Percentiles rank a stretch among this genome's conserved stretches.
phyloP scores from a whole-genome alignment of 2,113 vertebrate genomes.

The Zosterops hypoxanthus region DNA sequence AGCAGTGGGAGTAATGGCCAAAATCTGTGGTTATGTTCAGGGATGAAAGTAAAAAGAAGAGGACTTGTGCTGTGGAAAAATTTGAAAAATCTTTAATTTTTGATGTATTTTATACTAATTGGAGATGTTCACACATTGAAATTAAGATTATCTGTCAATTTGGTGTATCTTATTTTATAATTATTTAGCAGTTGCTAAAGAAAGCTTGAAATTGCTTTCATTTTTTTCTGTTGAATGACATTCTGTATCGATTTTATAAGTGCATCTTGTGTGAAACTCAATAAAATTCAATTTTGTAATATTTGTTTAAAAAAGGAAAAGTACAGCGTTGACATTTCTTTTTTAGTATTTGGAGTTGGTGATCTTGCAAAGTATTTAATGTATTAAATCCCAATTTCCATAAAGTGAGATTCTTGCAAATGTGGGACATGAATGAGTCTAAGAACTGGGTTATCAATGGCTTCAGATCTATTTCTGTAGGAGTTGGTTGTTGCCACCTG shows the following conservation, averaged over 20 bases:
- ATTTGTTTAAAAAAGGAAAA: conserved; percentile 78
- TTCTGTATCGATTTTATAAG: conserved; percentile 86
- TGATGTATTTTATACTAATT: conserved; percentile 59
- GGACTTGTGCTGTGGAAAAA: conserved; percentile 19
- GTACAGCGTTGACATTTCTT: conserved; percentile 56
- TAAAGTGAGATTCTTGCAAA: not conserved
- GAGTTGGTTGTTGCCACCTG: not conserved
- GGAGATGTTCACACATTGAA: conserved; percentile 52
- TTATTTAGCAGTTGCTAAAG: conserved; percentile 69
- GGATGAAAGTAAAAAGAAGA: not conserved
- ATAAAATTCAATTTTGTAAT: conserved; percentile 86
- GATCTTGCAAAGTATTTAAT: not conserved
- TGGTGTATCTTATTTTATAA: conserved; percentile 58
- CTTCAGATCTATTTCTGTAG: not conserved
- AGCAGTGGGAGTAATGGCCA: not conserved
- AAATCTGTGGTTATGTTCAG: not conserved
- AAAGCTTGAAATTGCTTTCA: conserved; percentile 65
- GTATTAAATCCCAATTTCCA: not conserved
- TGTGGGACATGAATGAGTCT: accelerated
- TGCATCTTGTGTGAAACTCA: conserved; percentile 84
- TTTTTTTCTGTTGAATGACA: conserved; percentile 74
- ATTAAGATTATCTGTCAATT: conserved; percentile 58
- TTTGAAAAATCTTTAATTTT: conserved; percentile 36
- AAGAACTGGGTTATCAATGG: not conserved
- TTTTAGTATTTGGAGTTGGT: not conserved